Evolutionary conservation across 53 echinoderm and acorn worm species (phyloP).

Genomic region (Stichopus horrens): DNA sequence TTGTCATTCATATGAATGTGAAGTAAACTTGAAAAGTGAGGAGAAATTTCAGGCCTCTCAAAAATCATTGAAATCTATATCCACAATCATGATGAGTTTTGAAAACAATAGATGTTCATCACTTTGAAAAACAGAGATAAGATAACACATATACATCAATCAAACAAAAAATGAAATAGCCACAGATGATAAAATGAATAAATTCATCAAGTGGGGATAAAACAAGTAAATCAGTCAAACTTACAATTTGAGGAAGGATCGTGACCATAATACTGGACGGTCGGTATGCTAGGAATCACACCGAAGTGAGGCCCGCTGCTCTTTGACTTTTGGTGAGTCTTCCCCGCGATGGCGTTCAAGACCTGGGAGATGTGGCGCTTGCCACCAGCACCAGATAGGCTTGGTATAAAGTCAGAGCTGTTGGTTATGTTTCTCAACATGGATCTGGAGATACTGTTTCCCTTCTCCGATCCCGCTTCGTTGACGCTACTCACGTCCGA

Average conservation of each 20-base stretch:
- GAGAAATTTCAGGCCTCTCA: too few relatives aligned
- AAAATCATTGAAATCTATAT: too few relatives aligned
- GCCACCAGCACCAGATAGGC: slow-evolving; percentile 39
- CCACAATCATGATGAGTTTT: too few relatives aligned
- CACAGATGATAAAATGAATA: too few relatives aligned
- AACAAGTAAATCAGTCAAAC: not conserved
- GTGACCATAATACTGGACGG: slow-evolving; percentile 86
- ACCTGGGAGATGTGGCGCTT: slow-evolving; percentile 84
- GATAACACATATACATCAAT: too few relatives aligned
- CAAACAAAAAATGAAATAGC: too few relatives aligned
- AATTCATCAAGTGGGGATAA: too few relatives aligned
- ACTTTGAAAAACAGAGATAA: too few relatives aligned
- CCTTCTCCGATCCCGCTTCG: slow-evolving; percentile 23
- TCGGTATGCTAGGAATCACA: slow-evolving; percentile 52
- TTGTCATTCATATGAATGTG: too few relatives aligned
- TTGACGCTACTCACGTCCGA: slow-evolving; percentile 27
- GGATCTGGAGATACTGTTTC: not conserved
- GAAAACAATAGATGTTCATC: too few relatives aligned
- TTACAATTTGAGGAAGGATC: slow-evolving; percentile 80
- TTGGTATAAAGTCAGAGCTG: slow-evolving; percentile 63
- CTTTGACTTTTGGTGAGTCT: slow-evolving; percentile 51
- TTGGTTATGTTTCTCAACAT: slow-evolving; percentile 90
- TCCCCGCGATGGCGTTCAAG: slow-evolving; percentile 67
- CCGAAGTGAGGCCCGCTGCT: slow-evolving; percentile 56
- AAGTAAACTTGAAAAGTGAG: too few relatives aligned